Conservation (phyloP, 1,140 invertebrate genomes). For the Sarcophaga peregrina region DNA sequence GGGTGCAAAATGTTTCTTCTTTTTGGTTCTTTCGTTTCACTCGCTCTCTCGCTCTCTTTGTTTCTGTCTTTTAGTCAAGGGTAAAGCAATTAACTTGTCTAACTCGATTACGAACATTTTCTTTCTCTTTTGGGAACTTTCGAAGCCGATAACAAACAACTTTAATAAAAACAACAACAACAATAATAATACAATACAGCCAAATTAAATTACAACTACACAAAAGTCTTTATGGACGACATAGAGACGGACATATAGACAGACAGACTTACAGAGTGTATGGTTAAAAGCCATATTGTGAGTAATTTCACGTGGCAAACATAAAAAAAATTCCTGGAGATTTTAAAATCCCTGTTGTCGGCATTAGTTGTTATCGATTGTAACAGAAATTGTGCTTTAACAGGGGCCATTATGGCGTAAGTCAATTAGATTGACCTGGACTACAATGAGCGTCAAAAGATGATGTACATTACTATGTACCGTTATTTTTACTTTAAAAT, state of each 20-base stretch:
- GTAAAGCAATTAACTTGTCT: constrained; percentile 35
- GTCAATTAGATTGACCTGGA: too few species aligned
- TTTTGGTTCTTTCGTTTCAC: too few species aligned
- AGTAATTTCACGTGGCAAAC: too few species aligned
- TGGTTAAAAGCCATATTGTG: too few species aligned
- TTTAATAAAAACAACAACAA: neutral
- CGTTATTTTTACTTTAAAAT: too few species aligned
- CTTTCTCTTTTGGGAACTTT: neutral
- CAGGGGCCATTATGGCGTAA: too few species aligned
- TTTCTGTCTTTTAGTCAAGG: neutral
- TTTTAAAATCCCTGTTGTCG: too few species aligned
- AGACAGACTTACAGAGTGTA: neutral
- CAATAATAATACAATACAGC: neutral
- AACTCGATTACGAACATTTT: constrained; percentile 36
- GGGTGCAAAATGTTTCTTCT: neutral
- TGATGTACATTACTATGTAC: too few species aligned
- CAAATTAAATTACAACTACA: constrained; percentile 17
- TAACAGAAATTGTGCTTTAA: too few species aligned
- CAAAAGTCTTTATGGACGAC: neutral
- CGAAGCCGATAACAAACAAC: neutral
- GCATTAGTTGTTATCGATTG: too few species aligned
- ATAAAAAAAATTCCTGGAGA: too few species aligned
- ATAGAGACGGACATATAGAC: neutral
- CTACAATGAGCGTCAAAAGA: too few species aligned
- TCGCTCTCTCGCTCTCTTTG: neutral